These are phyloP conservation scores for Cyrtorhinus lividipennis DNA, from an alignment of 1,140 invertebrate genomes.

Conservation along the genomic window DNA sequence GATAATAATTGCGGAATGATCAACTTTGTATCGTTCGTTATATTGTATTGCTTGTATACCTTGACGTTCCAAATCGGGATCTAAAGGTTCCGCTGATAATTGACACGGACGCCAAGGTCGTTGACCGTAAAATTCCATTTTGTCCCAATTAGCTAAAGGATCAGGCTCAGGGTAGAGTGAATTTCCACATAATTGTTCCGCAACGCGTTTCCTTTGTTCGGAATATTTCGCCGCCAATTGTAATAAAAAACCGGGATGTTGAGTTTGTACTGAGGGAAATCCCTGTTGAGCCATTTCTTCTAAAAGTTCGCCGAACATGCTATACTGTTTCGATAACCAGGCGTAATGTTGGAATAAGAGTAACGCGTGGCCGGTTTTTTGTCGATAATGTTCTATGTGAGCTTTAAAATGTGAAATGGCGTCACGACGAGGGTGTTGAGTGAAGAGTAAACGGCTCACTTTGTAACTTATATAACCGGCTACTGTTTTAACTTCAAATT, in stretches of 20 bases:
- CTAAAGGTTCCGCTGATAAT: conserved; percentile 64
- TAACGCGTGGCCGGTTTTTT: conserved; percentile 57
- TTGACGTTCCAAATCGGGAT: conserved; percentile 60
- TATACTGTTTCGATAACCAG: conserved; percentile 90
- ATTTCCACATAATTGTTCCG: conserved; percentile 54
- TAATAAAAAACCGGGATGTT: conserved; percentile 94
- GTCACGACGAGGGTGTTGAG: conserved; percentile 75
- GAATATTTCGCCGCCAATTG: conserved; percentile 83
- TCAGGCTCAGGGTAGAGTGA: conserved; percentile 40
- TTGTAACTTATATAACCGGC: conserved; percentile 94
- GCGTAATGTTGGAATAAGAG: conserved; percentile 88
- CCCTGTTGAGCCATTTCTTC: conserved; percentile 84
- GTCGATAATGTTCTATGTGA: conserved; percentile 79
- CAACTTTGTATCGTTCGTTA: conserved; percentile 56
- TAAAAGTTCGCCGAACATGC: conserved; percentile 85
- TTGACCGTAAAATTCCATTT: conserved; percentile 84
- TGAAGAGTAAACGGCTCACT: conserved; percentile 78
- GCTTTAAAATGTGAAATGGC: conserved; percentile 84
- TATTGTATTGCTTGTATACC: conserved; percentile 67
- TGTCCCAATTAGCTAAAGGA: conserved; percentile 42
- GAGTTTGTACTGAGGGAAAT: conserved; percentile 77
- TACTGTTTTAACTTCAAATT: conserved; percentile 85
- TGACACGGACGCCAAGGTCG: conserved; percentile 78
- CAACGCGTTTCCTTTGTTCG: conserved; percentile 56
- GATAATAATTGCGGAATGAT: conserved; percentile 78